Evolutionary conservation across 2,113 vertebrate species (phyloP).

Genomic region (Ciconia boyciana): DNA sequence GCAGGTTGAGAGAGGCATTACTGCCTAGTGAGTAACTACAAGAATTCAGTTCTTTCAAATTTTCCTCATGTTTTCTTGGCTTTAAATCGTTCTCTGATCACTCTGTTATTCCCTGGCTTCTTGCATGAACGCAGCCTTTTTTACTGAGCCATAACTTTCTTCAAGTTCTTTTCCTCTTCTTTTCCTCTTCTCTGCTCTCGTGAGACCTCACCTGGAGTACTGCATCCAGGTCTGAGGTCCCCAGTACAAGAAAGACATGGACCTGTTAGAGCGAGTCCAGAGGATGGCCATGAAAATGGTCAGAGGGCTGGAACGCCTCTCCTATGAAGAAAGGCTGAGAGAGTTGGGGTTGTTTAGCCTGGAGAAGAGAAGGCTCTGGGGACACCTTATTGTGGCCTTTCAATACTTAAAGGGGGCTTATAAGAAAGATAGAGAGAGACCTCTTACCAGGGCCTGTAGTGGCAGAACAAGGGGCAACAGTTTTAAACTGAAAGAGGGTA

Average conservation of each 20-base stretch:
- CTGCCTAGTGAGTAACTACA: background rate
- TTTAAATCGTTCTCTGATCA: background rate
- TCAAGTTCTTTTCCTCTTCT: background rate
- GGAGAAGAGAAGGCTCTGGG: background rate
- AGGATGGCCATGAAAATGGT: background rate
- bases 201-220: background rate
- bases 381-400: rapidly evolving
- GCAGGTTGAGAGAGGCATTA: rapidly evolving
- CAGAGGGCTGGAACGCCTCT: background rate
- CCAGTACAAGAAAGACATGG: background rate
- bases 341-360: background rate
- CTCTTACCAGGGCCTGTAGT: background rate
- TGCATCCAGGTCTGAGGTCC: background rate
- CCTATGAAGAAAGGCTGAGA: background rate
- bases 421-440: background rate
- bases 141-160: background rate
- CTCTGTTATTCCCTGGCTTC: background rate
- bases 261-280: background rate
- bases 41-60: background rate
- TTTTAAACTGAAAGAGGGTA: background rate
- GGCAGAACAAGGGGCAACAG: rapidly evolving
- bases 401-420: background rate
- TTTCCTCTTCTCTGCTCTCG: background rate
- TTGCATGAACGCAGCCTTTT: background rate
- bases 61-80: background rate